Conservation (phyloP, 2,888 invertebrate species). For the Drosophila birchii region DNA sequence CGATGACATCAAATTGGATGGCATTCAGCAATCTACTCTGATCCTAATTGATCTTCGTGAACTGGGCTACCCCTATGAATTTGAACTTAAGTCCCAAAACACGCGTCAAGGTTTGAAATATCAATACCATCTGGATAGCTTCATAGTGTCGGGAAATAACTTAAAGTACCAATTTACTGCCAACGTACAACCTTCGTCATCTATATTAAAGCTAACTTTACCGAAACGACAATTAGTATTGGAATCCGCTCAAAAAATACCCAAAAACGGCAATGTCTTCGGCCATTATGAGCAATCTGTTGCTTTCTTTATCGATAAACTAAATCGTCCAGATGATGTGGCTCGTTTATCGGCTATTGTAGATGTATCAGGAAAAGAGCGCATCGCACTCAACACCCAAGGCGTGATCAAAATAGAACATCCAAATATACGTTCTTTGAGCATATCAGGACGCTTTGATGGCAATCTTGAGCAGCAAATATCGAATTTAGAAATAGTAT, state of each 20-base stretch:
- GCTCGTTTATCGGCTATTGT: slow-evolving; percentile 86
- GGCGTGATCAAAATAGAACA: slow-evolving; percentile 88
- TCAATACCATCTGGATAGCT: slow-evolving; percentile 90
- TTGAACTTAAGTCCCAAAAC: slow-evolving; percentile 89
- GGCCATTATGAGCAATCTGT: slow-evolving; percentile 88
- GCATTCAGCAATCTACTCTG: slow-evolving; percentile 87
- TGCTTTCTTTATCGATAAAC: slow-evolving; percentile 89
- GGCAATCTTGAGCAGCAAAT: slow-evolving; percentile 81
- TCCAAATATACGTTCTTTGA: slow-evolving; percentile 87
- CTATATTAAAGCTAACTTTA: slow-evolving; percentile 88
- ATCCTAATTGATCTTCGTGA: slow-evolving; percentile 90
- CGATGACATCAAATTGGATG: slow-evolving; percentile 72
- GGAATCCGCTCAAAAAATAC: slow-evolving; percentile 86
- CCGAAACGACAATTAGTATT: slow-evolving; percentile 89
- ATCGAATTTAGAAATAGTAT: slow-evolving; percentile 83
- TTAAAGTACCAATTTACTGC: slow-evolving; percentile 90
- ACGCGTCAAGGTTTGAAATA: slow-evolving; percentile 86
- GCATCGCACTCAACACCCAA: slow-evolving; percentile 85
- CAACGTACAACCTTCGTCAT: slow-evolving; percentile 88
- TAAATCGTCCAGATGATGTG: slow-evolving; percentile 89
- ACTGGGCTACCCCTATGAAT: slow-evolving; percentile 90
- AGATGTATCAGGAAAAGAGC: slow-evolving; percentile 86
- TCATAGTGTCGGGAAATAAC: slow-evolving; percentile 89
- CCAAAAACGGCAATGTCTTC: slow-evolving; percentile 84
- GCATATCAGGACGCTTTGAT: slow-evolving; percentile 85